Base-by-base conservation (phyloP, 2,888 invertebrate species). In the Dastarcus helophoroides region DNA sequence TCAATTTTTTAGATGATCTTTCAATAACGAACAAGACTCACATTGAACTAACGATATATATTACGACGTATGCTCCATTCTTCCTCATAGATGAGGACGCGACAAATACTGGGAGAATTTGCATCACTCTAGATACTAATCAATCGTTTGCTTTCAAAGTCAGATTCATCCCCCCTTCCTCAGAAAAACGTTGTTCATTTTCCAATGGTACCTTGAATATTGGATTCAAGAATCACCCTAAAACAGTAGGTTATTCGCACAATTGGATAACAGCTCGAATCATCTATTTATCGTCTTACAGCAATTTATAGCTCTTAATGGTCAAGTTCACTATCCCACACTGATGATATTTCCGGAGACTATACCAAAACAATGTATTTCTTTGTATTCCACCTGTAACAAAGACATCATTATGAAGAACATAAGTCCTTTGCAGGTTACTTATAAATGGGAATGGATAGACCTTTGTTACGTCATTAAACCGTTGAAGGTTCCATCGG, bases 321-420 rank as follows among this genome's bases (percentile, higher is more conserved):
- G 76, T 16, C 70, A 67, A 53, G 68, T 81, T 2, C 73, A 76
- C 56, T 80, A 71, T 50, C 81, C 82, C 1, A 77, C 79, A 46
- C 52, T 82, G 27, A 61, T 63, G 22, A 59, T 79, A 31, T 51
- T 65, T 36, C 67, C 74, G 22, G 62, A 63, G 8, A 54, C 58
- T 36, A 54, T 79, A 3, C 68, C 75, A 51, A 78, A 82, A 49
- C 68, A 69, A 26, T 76, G 76, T 48, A 62, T 77, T 38, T 53
- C 65, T 15, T 51, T 64, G 37, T 64, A 65, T 30, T 64, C 63
- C 2, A 61, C 60, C 21, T 56, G 53, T 1, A 62, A 62, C 8
- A 48, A 58, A 37, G 58, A 56, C 35, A 45, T 75, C 15, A 60
- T 61, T 33, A 48, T 75, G 27, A 61, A 59, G 24, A 75, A 76